Percentiles rank a stretch among this genome's conserved stretches.
These are phyloP conservation scores for Zalophus californianus DNA, from an alignment of 2,797 vertebrate genomes.

Conservation along the genomic window DNA sequence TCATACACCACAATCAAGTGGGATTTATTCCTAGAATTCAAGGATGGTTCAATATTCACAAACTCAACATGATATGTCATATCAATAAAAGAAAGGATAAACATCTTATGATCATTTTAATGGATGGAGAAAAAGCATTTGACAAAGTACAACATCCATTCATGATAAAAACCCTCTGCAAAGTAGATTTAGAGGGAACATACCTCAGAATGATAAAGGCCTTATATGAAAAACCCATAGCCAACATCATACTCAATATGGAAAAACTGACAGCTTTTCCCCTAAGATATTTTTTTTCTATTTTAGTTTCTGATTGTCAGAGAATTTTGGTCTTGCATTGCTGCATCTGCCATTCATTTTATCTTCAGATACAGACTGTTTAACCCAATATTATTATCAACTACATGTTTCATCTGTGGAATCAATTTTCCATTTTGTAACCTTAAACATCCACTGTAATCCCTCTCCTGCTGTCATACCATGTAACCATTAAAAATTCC, in stretches of 20 bases:
- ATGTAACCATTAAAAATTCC: not conserved
- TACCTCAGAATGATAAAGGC: not conserved
- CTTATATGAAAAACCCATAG: not conserved
- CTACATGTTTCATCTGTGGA: not conserved
- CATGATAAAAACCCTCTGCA: not conserved
- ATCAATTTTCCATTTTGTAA: not conserved
- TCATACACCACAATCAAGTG: not conserved
- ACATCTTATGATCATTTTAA: not conserved
- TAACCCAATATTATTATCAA: not conserved
- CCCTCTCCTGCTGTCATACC: not conserved
- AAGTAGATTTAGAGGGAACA: not conserved
- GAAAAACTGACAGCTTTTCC: not conserved
- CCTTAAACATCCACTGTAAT: not conserved
- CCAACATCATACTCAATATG: not conserved
- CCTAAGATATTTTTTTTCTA: constrained; percentile 27
- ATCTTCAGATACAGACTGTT: not conserved
- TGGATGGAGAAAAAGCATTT: not conserved
- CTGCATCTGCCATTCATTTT: not conserved
- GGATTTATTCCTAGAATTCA: not conserved
- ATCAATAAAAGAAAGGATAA: not conserved
- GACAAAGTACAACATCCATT: not conserved
- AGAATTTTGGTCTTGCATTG: constrained; percentile 56
- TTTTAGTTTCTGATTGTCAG: constrained; percentile 48
- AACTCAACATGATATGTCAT: not conserved
- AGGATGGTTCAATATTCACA: not conserved